Percentiles rank a stretch among this genome's conserved stretches.
These are phyloP conservation scores for Muntiacus muntjak DNA, from an alignment of 2,113 vertebrate species.

Conservation along the genomic window DNA sequence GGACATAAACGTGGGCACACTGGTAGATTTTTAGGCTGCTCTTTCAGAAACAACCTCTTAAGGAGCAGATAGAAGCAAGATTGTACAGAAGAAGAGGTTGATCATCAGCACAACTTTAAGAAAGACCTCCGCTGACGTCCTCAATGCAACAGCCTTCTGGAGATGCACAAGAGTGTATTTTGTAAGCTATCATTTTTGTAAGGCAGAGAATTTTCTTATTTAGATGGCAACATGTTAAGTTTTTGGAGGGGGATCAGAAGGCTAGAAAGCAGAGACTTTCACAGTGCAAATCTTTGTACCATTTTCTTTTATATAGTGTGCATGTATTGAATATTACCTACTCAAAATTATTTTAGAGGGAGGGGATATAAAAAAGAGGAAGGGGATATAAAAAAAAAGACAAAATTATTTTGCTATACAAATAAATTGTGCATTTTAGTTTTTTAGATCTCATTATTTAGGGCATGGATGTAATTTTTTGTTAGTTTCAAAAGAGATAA, in stretches of 20 bases:
- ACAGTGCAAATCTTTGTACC: neutral
- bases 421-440: neutral
- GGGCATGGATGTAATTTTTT: neutral
- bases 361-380: too few species aligned
- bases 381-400: too few species aligned
- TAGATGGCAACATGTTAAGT: neutral
- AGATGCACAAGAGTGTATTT: neutral
- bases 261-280: neutral
- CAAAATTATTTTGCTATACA: neutral
- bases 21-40: too few species aligned
- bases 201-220: neutral
- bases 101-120: neutral
- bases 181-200: neutral
- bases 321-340: neutral
- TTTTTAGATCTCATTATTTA: neutral
- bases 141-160: neutral
- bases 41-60: neutral
- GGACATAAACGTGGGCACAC: neutral
- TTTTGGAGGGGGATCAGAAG: neutral
- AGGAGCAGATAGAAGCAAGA: neutral
- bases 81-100: neutral
- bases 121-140: neutral
- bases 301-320: neutral
- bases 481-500: neutral
- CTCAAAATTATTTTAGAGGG: neutral